Evolutionary conservation across 2,888 invertebrate genomes (phyloP), one percentile per base, ranked within the genome.

Genomic region (Acronicta aceris): DNA sequence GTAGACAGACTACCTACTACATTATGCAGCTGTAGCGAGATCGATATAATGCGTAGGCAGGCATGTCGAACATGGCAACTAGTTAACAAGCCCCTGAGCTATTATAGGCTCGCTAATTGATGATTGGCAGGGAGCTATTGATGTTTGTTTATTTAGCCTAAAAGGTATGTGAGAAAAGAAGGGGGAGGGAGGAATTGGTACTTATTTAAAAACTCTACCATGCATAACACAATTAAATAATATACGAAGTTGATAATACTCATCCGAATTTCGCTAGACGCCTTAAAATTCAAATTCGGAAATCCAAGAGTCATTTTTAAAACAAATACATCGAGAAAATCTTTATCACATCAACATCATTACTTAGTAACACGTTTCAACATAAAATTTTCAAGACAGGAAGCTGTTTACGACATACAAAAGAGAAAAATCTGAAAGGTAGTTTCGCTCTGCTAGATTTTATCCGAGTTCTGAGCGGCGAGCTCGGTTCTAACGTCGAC

Each of bases 101-200:
- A 54, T 59, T 57, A 27, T 65, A 66, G 52, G 54, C 33, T 59
- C 33, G 33, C 59, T 69, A 69, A 69, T 69, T 70, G 65, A 47
- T 70, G 41, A 65, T 65, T 50, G 45, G 17, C 53, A 53, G 36
- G 9, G 43, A 53, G 30, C 49, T 65, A 54, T 71, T 60, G 30
- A 38, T 45, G 41, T 51, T 8, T 38, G 38, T 38, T 13, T 38
- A 38, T 38, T n/a, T n/a, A 12, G 33, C 33, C 33, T 33, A 30
- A 10, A 30, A 8, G 27, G 9, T 30, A 30, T 30, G 30, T 30
- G 27, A 7, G 27, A 27, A 7, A 27, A 25, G 5, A 25, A 25
- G 2, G 25, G 25, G 4, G 5, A 6, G 4, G 5, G 1, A 30
- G 30, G 30, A 30, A 10, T 10, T 7, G 30, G 8, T 30, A 9